Conservation (phyloP, 2,797 vertebrate genomes). For the Cossypha dichroa region DNA sequence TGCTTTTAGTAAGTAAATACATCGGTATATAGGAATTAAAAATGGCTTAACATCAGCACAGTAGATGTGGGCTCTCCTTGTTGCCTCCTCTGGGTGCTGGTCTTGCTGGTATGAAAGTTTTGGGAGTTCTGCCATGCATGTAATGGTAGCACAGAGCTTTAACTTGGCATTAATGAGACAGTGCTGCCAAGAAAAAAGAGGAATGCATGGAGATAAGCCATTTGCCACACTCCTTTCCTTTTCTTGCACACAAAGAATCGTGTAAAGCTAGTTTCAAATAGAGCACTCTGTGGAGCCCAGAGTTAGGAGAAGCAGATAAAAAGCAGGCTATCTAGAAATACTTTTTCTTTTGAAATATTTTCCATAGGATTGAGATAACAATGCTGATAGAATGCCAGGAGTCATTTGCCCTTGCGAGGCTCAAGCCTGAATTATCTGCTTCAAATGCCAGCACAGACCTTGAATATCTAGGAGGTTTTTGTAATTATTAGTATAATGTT, state of each 20-base stretch:
- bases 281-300: not conserved
- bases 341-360: not conserved
- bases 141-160: not conserved
- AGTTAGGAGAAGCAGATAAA: not conserved
- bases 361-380: not conserved
- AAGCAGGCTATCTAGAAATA: not conserved
- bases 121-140: not conserved
- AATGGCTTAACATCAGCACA: not conserved
- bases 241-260: not conserved
- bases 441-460: not conserved
- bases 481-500: not conserved
- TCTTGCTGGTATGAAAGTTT: not conserved
- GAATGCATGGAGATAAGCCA: not conserved
- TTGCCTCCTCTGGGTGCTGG: not conserved
- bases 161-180: not conserved
- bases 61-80: not conserved
- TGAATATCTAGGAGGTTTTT: not conserved
- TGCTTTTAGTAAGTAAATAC: not conserved
- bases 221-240: not conserved
- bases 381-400: not conserved
- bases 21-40: not conserved
- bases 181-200: constrained; percentile 28
- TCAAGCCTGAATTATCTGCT: not conserved
- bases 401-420: not conserved
- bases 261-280: not conserved